phyloP scores from a whole-genome alignment of 2,797 vertebrate species.

The Atherinosoma microstoma region DNA sequence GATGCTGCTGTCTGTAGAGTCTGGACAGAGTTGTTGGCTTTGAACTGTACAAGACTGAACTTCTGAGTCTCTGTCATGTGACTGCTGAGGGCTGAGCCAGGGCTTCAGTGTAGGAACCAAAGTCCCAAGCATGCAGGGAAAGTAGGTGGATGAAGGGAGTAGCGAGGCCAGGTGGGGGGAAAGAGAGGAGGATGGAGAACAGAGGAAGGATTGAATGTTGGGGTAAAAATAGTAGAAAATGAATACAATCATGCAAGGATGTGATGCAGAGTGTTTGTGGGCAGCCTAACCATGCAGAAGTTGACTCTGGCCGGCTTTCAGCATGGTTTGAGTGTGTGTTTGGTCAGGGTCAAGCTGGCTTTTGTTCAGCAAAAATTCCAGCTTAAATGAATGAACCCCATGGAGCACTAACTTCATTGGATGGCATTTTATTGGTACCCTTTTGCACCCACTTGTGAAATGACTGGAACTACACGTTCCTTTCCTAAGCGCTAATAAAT shows the following conservation, averaged over 20 bases:
- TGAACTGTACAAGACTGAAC: constrained; percentile 45
- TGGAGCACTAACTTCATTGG: constrained; percentile 37
- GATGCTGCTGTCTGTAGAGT: constrained; percentile 32
- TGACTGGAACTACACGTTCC: constrained; percentile 38
- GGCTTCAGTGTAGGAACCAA: constrained; percentile 50
- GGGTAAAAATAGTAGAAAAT: neutral
- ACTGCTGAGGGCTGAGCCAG: constrained; percentile 61
- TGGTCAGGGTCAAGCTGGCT: constrained; percentile 50
- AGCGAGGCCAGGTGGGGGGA: constrained; percentile 11
- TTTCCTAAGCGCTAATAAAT: constrained; percentile 25
- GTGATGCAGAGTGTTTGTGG: neutral
- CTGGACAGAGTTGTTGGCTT: constrained; percentile 33
- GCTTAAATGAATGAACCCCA: constrained; percentile 54
- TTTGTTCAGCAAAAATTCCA: constrained; percentile 73
- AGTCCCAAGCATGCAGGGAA: constrained; percentile 26
- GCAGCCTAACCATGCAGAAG: constrained; percentile 63
- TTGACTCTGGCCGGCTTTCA: constrained; percentile 47
- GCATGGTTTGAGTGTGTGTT: constrained; percentile 38
- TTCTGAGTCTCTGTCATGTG: constrained; percentile 67
- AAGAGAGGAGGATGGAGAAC: constrained; percentile 7
- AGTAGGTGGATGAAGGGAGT: constrained; percentile 35
- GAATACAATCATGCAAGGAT: neutral
- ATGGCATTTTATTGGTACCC: constrained; percentile 43
- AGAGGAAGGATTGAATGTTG: neutral
- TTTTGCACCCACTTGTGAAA: constrained; percentile 39